Percentiles rank a stretch among this genome's conserved stretches.
Evolutionary conservation across 1,140 invertebrate genomes (phyloP).

Genomic region (Maniola jurtina): DNA sequence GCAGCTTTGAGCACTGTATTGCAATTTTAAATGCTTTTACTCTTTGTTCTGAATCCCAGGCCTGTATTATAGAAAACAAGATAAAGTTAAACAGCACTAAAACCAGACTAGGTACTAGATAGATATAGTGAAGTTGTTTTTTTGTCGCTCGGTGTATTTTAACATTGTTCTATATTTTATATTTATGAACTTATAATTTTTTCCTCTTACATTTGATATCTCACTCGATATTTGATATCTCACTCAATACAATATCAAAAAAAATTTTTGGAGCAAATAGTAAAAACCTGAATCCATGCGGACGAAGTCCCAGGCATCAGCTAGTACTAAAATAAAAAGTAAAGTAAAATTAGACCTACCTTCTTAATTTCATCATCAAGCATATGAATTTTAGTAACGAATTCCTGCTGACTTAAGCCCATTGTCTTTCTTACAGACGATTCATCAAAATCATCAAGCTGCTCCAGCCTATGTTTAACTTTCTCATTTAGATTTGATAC

Average conservation of each 20-base stretch:
- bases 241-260: no score
- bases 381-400: constrained; percentile 92
- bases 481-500: constrained; percentile 91
- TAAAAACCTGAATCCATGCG: no score
- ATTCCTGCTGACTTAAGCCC: constrained; percentile 95
- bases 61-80: constrained; percentile 57
- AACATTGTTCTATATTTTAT: no score
- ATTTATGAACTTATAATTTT: no score
- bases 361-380: constrained; percentile 92
- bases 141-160: no score
- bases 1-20: constrained; percentile 96
- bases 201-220: no score
- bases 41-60: constrained; percentile 96
- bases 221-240: no score
- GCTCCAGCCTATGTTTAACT: constrained; percentile 93
- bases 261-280: no score
- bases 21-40: constrained; percentile 98
- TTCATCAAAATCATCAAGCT: constrained; percentile 97
- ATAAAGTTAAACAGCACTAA: no score
- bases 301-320: no score
- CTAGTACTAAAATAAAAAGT: no score
- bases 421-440: constrained; percentile 92
- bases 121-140: background rate
- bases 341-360: constrained; percentile 37
- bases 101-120: background rate